Percentiles rank a stretch among this genome's conserved stretches.
Conservation (phyloP, 2,888 invertebrate genomes). For the Homarus gammarus region DNA sequence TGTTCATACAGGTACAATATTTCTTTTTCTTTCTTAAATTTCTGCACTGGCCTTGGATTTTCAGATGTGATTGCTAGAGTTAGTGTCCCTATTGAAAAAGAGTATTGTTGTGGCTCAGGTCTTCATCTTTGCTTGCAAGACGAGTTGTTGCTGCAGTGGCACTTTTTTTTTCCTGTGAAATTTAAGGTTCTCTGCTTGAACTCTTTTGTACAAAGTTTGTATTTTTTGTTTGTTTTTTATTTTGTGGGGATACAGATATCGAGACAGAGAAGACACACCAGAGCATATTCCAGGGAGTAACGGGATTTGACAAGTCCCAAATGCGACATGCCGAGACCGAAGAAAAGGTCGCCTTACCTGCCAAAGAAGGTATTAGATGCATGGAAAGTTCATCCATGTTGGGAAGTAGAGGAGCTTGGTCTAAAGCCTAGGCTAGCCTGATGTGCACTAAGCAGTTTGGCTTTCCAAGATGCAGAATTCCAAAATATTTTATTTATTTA, state of each 20-base stretch:
- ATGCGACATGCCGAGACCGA: constrained; percentile 75
- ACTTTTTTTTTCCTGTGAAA: background rate
- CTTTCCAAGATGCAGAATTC: background rate
- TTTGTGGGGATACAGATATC: constrained; percentile 76
- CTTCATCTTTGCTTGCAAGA: too few relatives aligned
- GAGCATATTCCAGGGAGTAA: constrained; percentile 77
- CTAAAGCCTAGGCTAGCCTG: background rate
- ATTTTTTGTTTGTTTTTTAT: constrained; percentile 8
- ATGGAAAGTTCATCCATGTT: constrained; percentile 16
- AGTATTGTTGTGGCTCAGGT: too few relatives aligned
- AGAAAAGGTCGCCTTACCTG: constrained; percentile 77
- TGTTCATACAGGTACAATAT: too few relatives aligned
- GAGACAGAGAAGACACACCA: constrained; percentile 77
- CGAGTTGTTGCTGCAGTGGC: background rate
- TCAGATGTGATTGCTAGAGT: too few relatives aligned
- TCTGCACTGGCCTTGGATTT: too few relatives aligned
- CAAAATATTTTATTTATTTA: background rate
- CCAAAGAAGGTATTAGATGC: constrained; percentile 76
- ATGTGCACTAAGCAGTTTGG: background rate
- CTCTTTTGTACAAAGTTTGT: background rate
- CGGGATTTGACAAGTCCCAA: constrained; percentile 75
- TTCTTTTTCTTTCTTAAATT: too few relatives aligned
- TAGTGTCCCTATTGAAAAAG: too few relatives aligned
- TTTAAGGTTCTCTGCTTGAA: background rate
- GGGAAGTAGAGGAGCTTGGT: constrained; percentile 3